These are phyloP conservation scores for Lates calcarifer DNA, from an alignment of 2,113 vertebrate genomes.

Conservation along the genomic window DNA sequence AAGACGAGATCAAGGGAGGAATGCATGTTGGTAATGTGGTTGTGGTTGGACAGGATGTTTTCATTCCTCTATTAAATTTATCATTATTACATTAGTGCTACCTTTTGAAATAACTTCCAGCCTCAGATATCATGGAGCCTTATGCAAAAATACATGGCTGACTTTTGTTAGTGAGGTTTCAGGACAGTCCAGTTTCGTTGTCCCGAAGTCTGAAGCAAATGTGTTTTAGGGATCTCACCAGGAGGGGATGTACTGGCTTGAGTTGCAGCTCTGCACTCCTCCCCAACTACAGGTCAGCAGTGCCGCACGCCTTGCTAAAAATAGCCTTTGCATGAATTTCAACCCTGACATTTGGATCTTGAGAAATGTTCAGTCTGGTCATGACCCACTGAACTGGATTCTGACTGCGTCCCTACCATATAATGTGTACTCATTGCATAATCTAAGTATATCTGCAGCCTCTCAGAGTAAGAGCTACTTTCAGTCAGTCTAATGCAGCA, in stretches of 20 bases:
- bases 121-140: not conserved
- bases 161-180: not conserved
- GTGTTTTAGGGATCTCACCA: not conserved
- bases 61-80: not conserved
- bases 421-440: conserved; percentile 14
- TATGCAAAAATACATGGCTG: not conserved
- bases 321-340: conserved; percentile 57
- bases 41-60: not conserved
- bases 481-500: not conserved
- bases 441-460: conserved; percentile 7
- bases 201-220: not conserved
- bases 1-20: no score
- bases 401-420: not conserved
- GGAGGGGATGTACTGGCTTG: not conserved
- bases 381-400: conserved; percentile 50
- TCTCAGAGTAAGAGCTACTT: not conserved
- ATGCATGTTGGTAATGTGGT: not conserved
- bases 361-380: conserved; percentile 43
- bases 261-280: conserved; percentile 13
- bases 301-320: conserved; percentile 30
- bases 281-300: conserved; percentile 27
- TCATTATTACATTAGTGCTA: not conserved
- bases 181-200: not conserved
- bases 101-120: no score
- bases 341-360: conserved; percentile 66